Conservation (phyloP, 2,797 vertebrate genomes). For the Coregonus suidteri region DNA sequence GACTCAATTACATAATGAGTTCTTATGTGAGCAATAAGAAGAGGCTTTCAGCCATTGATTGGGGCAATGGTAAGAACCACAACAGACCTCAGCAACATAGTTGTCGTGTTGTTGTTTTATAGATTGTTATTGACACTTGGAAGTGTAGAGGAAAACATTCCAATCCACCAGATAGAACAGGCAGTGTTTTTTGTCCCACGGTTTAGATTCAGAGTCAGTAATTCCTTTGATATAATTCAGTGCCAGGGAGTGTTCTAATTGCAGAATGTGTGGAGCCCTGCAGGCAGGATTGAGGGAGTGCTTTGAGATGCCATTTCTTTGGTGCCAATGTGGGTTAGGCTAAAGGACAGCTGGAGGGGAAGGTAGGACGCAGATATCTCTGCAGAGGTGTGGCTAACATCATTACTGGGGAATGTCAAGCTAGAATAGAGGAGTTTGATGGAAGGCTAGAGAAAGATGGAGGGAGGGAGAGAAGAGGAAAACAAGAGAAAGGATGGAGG, state of each 20-base stretch:
- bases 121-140: neutral
- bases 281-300: neutral
- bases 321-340: neutral
- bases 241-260: slow-evolving; percentile 11
- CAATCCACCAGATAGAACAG: neutral
- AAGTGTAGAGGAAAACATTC: too few relatives aligned
- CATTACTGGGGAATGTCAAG: slow-evolving; percentile 37
- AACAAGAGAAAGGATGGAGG: slow-evolving; percentile 32
- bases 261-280: neutral
- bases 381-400: slow-evolving; percentile 39
- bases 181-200: neutral
- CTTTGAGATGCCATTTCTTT: neutral
- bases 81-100: slow-evolving; percentile 3
- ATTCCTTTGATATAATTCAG: neutral
- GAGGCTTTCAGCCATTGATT: neutral
- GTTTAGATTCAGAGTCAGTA: neutral
- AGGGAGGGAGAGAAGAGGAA: slow-evolving; percentile 9
- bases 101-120: neutral
- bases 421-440: neutral
- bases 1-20: slow-evolving; percentile 23
- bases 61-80: neutral
- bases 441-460: slow-evolving; percentile 15
- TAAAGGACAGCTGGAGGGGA: neutral
- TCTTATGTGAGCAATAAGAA: slow-evolving; percentile 15
- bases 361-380: slow-evolving; percentile 23